These are phyloP conservation scores for Dinomys branickii DNA, from an alignment of 2,113 vertebrate species.

Conservation along the genomic window DNA sequence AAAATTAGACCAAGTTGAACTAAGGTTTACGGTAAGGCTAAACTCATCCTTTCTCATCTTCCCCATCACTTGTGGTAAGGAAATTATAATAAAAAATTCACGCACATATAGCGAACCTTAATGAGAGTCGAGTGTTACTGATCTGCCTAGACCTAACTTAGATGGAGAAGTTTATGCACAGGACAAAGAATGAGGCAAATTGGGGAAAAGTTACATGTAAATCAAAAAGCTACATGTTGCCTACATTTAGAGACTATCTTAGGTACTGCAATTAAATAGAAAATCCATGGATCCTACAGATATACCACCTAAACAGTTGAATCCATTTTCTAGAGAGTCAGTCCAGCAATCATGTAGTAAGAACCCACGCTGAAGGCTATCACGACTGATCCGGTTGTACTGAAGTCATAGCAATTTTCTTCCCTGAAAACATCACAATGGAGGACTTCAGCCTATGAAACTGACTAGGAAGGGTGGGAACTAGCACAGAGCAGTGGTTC, in stretches of 20 bases:
- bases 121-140: neutral
- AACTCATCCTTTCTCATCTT: neutral
- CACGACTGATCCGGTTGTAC: too few relatives aligned
- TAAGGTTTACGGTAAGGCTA: neutral
- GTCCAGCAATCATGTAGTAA: neutral
- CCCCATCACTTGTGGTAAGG: neutral
- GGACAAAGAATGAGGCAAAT: neutral
- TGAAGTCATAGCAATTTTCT: too few relatives aligned
- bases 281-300: neutral
- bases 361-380: neutral
- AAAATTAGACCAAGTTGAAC: neutral
- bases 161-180: neutral
- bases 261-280: neutral
- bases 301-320: accelerated
- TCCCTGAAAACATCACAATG: neutral
- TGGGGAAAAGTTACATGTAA: neutral
- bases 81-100: neutral
- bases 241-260: neutral
- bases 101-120: neutral
- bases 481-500: neutral
- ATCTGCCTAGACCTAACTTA: neutral
- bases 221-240: neutral
- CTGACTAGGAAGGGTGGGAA: neutral
- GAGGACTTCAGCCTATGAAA: neutral
- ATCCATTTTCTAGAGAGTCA: neutral